A percentile compares a stretch with the other conserved stretches of the same genome.
phyloP scores from a whole-genome alignment of 2,888 invertebrate species.

The Tuberolachnus salignus region DNA sequence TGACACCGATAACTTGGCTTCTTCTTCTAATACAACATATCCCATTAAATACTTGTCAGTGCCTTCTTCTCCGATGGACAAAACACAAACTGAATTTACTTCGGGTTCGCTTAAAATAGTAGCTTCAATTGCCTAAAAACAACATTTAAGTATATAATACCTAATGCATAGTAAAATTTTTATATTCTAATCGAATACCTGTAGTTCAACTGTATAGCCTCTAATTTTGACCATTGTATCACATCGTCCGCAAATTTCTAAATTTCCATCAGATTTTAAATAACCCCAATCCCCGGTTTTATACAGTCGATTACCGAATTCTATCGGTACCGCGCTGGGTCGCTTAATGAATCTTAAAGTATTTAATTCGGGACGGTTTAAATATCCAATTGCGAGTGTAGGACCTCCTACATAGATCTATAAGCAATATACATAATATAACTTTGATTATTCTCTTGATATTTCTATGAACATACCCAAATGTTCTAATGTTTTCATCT shows the following conservation, averaged over 20 bases:
- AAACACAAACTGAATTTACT: slow-evolving; percentile 59
- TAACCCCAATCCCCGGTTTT: slow-evolving; percentile 61
- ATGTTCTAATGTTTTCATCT: too few species aligned
- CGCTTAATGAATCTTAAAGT: slow-evolving; percentile 58
- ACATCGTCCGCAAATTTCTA: slow-evolving; percentile 60
- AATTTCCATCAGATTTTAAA: slow-evolving; percentile 59
- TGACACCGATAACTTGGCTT: slow-evolving; percentile 40
- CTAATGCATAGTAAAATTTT: not conserved
- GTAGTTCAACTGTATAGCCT: slow-evolving; percentile 60
- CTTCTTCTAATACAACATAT: slow-evolving; percentile 58
- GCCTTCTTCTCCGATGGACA: slow-evolving; percentile 59
- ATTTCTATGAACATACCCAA: too few species aligned
- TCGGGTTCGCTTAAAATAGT: slow-evolving; percentile 59
- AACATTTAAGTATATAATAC: not conserved
- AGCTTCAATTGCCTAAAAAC: slow-evolving; percentile 60
- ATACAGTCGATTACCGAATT: slow-evolving; percentile 59
- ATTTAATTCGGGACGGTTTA: slow-evolving; percentile 60
- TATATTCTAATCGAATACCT: slow-evolving; percentile 54
- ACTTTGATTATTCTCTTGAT: not conserved
- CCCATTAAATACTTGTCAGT: slow-evolving; percentile 60
- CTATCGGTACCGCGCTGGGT: slow-evolving; percentile 57
- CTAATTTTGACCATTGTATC: slow-evolving; percentile 60
- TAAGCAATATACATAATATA: slow-evolving; percentile 15
- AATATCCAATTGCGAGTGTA: slow-evolving; percentile 60
- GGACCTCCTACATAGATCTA: slow-evolving; percentile 60